Conservation (phyloP, 2,797 vertebrate species). For the Hephaestus fuliginosus region DNA sequence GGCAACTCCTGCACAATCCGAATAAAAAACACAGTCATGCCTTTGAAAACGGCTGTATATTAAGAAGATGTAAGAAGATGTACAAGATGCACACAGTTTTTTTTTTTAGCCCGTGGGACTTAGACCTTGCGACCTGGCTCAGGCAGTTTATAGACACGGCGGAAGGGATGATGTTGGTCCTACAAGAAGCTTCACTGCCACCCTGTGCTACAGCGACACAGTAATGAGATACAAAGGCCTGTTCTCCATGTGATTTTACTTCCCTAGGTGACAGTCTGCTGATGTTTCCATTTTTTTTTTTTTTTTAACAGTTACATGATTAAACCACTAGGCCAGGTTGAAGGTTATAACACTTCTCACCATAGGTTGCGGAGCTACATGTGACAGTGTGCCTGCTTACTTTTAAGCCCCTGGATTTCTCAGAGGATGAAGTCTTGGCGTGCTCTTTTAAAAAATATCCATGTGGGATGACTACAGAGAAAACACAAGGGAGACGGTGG, state of each 20-base stretch:
- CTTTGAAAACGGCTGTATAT: background rate
- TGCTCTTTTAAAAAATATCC: background rate
- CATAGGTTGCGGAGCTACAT: conserved; percentile 18
- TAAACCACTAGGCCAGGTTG: conserved; percentile 34
- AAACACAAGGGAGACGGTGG: background rate
- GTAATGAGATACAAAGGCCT: too few relatives aligned
- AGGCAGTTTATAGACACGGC: background rate
- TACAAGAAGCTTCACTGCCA: background rate
- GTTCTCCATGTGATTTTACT: background rate
- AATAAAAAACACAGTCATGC: background rate
- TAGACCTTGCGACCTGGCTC: background rate
- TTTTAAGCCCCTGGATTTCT: conserved; percentile 52
- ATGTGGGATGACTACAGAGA: background rate
- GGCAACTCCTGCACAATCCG: background rate
- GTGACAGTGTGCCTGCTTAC: conserved; percentile 31
- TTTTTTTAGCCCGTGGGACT: background rate
- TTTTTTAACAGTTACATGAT: conserved; percentile 29
- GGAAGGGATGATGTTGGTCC: background rate
- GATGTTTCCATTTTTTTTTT: conserved; percentile 31
- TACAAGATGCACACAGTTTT: background rate
- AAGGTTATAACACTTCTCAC: conserved; percentile 43
- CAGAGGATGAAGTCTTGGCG: conserved; percentile 13
- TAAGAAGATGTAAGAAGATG: background rate
- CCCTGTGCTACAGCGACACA: background rate
- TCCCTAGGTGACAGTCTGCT: background rate